Evolutionary conservation across 1,140 invertebrate species (phyloP), one percentile per base, ranked within the genome.

Genomic region (Drosophila malerkotliana): DNA sequence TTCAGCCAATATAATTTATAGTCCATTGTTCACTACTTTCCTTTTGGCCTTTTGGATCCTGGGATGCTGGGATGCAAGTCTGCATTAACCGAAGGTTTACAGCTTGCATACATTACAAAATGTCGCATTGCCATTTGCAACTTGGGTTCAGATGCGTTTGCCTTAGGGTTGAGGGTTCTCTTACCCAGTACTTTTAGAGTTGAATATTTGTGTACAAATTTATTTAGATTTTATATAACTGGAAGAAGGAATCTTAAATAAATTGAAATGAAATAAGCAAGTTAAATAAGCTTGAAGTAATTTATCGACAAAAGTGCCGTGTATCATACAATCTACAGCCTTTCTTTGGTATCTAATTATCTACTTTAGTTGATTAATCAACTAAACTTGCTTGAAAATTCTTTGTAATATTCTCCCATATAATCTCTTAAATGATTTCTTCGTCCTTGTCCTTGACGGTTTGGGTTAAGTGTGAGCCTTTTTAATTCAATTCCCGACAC

Each of bases 1-100:
- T 85, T 78, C 66, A 58, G 66, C 55, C 61, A 72, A 87, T 87
- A 82, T 87, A 85, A 85, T 81, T 85, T 87, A 82, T 75, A 59
- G 68, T 53, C 73, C 68, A 78, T 81, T 87, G 82, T 87, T 77
- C 61, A 41, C 21, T 37, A 10, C 8, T 53, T 32, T 28, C 56
- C 14, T 34, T 12, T 9, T 26, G 21, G 21, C 41, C n/a, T 39
- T 44, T 49, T 45, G 14, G 12, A 24, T 37, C 45, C 53, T 55
- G 41, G 41, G 10, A 37, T 37, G 34, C 53, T 55, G 41, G 41
- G 10, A 37, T 37, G 34, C 34, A 37, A 37, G 10, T 37, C 4
- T 28, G 52, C 32, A 56, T 45, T 67, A 41, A 49, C 44, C 26
- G 41, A 18, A 48, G 34, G 62, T 28, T 44, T 39, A 49, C 44